These are phyloP conservation scores for Microctenopoma steveboyesi DNA, from an alignment of 2,797 vertebrate genomes.

Conservation along the genomic window DNA sequence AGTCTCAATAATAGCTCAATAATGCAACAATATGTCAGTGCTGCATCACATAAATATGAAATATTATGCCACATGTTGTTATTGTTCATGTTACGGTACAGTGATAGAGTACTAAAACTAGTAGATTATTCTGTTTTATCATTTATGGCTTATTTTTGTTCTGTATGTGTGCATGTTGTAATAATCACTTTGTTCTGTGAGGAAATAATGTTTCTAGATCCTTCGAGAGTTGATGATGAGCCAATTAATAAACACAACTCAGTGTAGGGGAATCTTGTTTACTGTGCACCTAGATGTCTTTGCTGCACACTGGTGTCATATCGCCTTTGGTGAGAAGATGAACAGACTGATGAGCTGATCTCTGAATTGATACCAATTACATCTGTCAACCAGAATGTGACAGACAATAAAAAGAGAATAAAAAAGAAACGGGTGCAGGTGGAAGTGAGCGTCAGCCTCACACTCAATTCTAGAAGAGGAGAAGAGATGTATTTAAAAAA, in stretches of 20 bases:
- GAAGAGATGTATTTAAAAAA: too few relatives aligned
- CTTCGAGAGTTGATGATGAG: not conserved
- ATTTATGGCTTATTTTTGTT: not conserved
- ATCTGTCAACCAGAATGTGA: constrained; percentile 4
- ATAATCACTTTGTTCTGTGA: not conserved
- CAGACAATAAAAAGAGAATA: not conserved
- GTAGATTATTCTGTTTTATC: not conserved
- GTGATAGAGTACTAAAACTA: not conserved
- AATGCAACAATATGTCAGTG: too few relatives aligned
- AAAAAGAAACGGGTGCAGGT: not conserved
- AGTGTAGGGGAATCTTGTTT: not conserved
- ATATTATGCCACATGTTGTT: too few relatives aligned
- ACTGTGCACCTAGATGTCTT: not conserved
- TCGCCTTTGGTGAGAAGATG: constrained; percentile 30
- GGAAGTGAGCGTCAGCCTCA: too few relatives aligned
- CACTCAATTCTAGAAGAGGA: too few relatives aligned
- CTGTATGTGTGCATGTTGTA: not conserved
- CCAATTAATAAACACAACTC: constrained; percentile 4
- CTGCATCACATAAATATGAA: too few relatives aligned
- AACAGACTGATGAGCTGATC: not conserved
- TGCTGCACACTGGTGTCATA: constrained; percentile 25
- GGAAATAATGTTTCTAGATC: not conserved
- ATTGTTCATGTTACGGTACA: not conserved
- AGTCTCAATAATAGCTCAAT: too few relatives aligned
- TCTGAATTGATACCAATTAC: constrained; percentile 38